These are phyloP conservation scores for Stylophora pistillata DNA, from an alignment of 64 coral and sea anemone species.

Conservation along the genomic window DNA sequence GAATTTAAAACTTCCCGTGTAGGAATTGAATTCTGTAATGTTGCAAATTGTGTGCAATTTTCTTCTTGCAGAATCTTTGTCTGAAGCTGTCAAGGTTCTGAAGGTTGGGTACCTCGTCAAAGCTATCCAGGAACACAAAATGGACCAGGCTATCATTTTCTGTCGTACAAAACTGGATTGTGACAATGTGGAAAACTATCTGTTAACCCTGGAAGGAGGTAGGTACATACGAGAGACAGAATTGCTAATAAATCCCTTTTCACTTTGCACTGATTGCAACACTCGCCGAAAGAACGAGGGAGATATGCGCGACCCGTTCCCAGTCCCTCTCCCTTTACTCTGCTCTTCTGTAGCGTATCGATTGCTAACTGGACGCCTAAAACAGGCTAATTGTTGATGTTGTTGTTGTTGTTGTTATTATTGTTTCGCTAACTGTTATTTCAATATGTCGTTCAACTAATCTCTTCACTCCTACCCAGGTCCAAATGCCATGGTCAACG, in stretches of 20 bases:
- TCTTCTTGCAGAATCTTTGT: conserved; percentile 71
- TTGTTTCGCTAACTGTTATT: neutral
- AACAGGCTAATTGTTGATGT: too few relatives aligned
- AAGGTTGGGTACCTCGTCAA: conserved; percentile 82
- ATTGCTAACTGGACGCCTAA: too few relatives aligned
- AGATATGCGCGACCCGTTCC: too few relatives aligned
- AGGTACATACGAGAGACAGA: too few relatives aligned
- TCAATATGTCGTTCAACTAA: neutral
- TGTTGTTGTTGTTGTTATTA: too few relatives aligned
- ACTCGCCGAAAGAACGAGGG: too few relatives aligned
- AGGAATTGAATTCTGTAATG: too few relatives aligned
- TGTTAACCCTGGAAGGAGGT: conserved; percentile 86
- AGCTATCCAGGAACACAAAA: conserved; percentile 88
- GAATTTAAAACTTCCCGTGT: neutral
- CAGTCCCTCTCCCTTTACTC: too few relatives aligned
- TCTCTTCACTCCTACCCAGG: conserved; percentile 39
- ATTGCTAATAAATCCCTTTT: too few relatives aligned
- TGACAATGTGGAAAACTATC: conserved; percentile 83
- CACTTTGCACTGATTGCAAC: too few relatives aligned
- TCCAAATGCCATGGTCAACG: conserved; percentile 86
- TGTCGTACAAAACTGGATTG: conserved; percentile 96
- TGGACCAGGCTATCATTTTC: conserved; percentile 94
- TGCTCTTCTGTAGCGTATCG: too few relatives aligned
- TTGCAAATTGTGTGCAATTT: neutral
- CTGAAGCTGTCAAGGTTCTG: conserved; percentile 90